phyloP scores from a whole-genome alignment of 1,140 invertebrate genomes.

The Carposina sasakii region DNA sequence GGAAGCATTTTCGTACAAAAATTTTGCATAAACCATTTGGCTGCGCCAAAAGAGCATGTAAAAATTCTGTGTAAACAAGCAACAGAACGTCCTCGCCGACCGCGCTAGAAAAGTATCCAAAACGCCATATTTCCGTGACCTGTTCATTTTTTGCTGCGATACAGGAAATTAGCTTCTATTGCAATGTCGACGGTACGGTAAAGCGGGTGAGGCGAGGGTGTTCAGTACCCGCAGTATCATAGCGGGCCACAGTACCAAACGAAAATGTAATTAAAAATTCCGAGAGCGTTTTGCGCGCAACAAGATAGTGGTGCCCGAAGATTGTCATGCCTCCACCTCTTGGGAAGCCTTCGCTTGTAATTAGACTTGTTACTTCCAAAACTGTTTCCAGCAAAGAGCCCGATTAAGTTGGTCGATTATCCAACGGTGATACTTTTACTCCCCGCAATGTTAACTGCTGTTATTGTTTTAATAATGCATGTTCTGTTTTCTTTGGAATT shows the following conservation, averaged over 20 bases:
- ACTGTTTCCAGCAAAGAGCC: conserved; percentile 37
- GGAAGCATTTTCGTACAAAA: too few species aligned
- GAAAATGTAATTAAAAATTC: conserved; percentile 73
- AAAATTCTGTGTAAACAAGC: too few species aligned
- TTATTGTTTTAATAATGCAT: background rate
- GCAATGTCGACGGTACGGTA: conserved; percentile 68
- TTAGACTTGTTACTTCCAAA: conserved; percentile 62
- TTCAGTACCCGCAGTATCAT: conserved; percentile 54
- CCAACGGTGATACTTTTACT: conserved; percentile 17
- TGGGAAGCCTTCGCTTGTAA: conserved; percentile 65
- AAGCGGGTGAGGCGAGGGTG: conserved; percentile 63
- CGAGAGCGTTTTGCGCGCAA: conserved; percentile 67
- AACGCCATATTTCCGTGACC: conserved; percentile 49
- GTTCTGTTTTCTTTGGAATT: background rate
- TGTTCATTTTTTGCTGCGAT: conserved; percentile 61
- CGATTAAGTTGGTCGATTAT: conserved; percentile 9
- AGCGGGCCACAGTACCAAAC: conserved; percentile 63
- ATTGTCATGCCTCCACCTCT: conserved; percentile 63
- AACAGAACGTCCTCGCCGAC: too few species aligned
- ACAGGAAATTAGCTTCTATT: conserved; percentile 72
- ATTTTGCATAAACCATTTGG: too few species aligned
- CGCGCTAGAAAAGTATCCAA: conserved; percentile 27
- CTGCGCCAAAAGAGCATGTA: too few species aligned
- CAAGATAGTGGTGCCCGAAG: conserved; percentile 66
- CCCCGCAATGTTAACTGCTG: background rate